A percentile compares a stretch with the other conserved stretches of the same genome.
phyloP scores from a whole-genome alignment of 92 coral and sea anemone species.

The Paramuricea clavata region DNA sequence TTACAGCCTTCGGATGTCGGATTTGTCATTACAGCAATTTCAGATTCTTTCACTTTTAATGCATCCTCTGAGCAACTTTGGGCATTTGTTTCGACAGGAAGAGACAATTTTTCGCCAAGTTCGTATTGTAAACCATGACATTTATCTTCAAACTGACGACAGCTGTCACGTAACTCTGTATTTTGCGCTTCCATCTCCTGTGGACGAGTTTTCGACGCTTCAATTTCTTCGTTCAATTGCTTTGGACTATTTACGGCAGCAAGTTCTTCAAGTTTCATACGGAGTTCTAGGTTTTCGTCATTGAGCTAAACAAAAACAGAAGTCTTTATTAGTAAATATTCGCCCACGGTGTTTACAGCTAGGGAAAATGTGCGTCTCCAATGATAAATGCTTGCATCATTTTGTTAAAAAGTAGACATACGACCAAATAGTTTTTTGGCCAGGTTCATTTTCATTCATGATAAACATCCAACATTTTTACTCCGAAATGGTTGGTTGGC shows the following conservation, averaged over 20 bases:
- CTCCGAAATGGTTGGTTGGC: too few relatives aligned
- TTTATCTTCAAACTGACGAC: conserved; percentile 1
- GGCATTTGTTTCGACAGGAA: not conserved
- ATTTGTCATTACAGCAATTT: not conserved
- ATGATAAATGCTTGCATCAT: too few relatives aligned
- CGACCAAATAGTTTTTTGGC: too few relatives aligned
- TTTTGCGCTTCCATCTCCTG: conserved; percentile 10
- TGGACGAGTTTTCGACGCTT: conserved; percentile 2
- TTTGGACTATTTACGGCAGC: not conserved
- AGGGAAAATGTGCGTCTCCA: too few relatives aligned
- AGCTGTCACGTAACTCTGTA: not conserved
- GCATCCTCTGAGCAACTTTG: not conserved
- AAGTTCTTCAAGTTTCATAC: conserved; percentile 14
- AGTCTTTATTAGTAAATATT: too few relatives aligned
- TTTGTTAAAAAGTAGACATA: too few relatives aligned
- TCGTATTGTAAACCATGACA: not conserved
- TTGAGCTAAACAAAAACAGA: conserved; percentile 13
- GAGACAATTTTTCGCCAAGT: conserved; percentile 6
- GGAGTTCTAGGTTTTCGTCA: conserved; percentile 19
- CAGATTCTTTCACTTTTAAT: not conserved
- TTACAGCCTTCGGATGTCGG: not conserved
- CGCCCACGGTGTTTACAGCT: too few relatives aligned
- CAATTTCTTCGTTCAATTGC: not conserved
- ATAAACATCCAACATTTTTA: too few relatives aligned
- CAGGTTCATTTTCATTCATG: too few relatives aligned